A percentile compares a stretch with the other conserved stretches of the same genome.
These are phyloP conservation scores for Alosa sapidissima DNA, from an alignment of 2,797 vertebrate species.

Conservation along the genomic window DNA sequence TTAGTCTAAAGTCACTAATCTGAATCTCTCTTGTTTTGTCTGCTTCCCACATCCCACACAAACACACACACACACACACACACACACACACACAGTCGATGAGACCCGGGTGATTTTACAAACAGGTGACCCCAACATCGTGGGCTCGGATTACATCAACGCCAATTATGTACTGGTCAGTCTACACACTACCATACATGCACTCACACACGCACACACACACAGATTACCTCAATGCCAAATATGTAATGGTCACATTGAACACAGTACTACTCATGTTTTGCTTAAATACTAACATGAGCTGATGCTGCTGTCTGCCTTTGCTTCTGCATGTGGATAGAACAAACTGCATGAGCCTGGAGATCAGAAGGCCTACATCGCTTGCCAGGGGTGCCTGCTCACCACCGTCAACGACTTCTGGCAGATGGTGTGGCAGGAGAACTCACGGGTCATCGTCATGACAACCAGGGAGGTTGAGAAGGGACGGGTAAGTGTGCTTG, in stretches of 20 bases:
- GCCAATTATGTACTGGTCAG: slow-evolving; percentile 90
- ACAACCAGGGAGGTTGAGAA: slow-evolving; percentile 96
- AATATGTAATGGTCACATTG: background rate
- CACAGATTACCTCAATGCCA: background rate
- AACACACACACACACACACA: too few species aligned
- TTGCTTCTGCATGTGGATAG: slow-evolving; percentile 55
- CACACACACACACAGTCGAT: slow-evolving; percentile 77
- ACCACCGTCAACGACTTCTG: slow-evolving; percentile 91
- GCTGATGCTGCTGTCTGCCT: background rate
- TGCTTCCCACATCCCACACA: slow-evolving; percentile 20
- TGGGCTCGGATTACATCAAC: slow-evolving; percentile 95
- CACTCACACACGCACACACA: background rate
- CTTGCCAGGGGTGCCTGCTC: slow-evolving; percentile 89
- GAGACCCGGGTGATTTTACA: slow-evolving; percentile 87
- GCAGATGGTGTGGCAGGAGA: slow-evolving; percentile 97
- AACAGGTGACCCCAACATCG: slow-evolving; percentile 74
- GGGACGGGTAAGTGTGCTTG: slow-evolving; percentile 82
- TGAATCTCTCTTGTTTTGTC: background rate
- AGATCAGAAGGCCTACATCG: slow-evolving; percentile 86
- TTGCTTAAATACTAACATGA: background rate
- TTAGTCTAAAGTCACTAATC: background rate
- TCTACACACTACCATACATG: slow-evolving; percentile 8
- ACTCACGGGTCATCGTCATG: slow-evolving; percentile 89
- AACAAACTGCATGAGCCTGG: slow-evolving; percentile 65
- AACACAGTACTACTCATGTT: background rate